Evolutionary conservation across 2,888 invertebrate species (phyloP), one percentile per base, ranked within the genome.

Genomic region (Idaea aversata): DNA sequence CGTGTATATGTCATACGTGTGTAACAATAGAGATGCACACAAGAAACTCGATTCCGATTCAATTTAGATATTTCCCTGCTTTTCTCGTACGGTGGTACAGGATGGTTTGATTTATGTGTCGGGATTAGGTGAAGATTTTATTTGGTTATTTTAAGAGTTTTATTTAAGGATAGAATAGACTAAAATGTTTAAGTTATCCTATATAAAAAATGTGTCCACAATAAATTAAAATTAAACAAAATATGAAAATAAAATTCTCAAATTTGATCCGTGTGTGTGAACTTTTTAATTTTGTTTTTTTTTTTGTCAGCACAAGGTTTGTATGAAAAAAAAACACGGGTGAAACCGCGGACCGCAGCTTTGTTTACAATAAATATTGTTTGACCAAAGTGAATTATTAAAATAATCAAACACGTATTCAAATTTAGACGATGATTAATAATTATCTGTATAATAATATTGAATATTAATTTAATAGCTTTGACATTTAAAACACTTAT

Each of bases 21-120:
- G 59, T 63, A 64, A 72, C 70, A 71, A 77, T 76, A 69, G 75
- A 61, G 67, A 63, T 71, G 67, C 77, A 77, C 79, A 75, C 77
- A 75, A 73, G 77, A 76, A 80, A 75, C 80, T 76, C 83, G 79
- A 84, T 84, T 79, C 79, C 78, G 82, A 86, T 85, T 84, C 85
- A 82, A 85, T 86, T 85, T 85, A 85, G 85, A 85, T 81, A 74
- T 72, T 80, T 78, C 75, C 78, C 76, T 76, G 67, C 73, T 65
- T 73, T 70, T 67, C 70, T 71, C 68, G 10, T 47, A 13, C 13
- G 47, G 13, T 47, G 47, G 47, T 47, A 47, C 47, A 47, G 47
- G 47, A 10, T 47, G 70, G 65, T 70, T 66, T 67, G 69, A 67
- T 70, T 67, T 74, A 68, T 76, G 83, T 77, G 80, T 81, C 75